Evolutionary conservation across 1,140 invertebrate species (phyloP).

Genomic region (Platyura marginata): DNA sequence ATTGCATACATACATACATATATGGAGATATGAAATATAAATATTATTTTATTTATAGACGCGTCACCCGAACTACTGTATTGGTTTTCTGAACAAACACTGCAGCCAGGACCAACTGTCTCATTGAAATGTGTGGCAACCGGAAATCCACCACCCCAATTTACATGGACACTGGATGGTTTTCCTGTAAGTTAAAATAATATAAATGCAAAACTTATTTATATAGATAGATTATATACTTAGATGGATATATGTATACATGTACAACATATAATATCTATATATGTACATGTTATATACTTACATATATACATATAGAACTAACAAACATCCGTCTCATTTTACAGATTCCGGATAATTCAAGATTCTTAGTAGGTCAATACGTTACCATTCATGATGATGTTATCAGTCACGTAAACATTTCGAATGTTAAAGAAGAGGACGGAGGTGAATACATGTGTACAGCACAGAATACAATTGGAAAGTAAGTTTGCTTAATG

Average conservation of each 20-base stretch:
- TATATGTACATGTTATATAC: no score
- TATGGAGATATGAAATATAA: no score
- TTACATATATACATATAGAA: no score
- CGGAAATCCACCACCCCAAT: conserved; percentile 78
- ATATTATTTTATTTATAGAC: conserved; percentile 28
- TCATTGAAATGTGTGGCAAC: conserved; percentile 80
- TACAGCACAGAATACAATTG: conserved; percentile 64
- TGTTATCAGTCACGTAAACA: conserved; percentile 88
- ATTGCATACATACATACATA: neutral
- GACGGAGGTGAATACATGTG: conserved; percentile 87
- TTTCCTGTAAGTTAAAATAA: conserved; percentile 58
- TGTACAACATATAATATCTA: no score
- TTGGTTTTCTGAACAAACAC: conserved; percentile 77
- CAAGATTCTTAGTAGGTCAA: conserved; percentile 71
- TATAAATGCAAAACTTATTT: no score
- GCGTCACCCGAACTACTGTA: conserved; percentile 68
- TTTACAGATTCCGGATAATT: conserved; percentile 21
- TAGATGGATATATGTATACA: no score
- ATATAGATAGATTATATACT: no score
- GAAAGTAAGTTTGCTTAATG: conserved; percentile 25
- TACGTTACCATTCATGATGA: conserved; percentile 82
- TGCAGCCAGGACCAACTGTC: conserved; percentile 71
- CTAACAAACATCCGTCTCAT: no score
- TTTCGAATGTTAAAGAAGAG: conserved; percentile 69
- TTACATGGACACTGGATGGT: conserved; percentile 74